A percentile compares a stretch with the other conserved stretches of the same genome.
These are phyloP conservation scores for Hirtodrosophila histrioides DNA, from an alignment of 2,888 invertebrate species.

Conservation along the genomic window DNA sequence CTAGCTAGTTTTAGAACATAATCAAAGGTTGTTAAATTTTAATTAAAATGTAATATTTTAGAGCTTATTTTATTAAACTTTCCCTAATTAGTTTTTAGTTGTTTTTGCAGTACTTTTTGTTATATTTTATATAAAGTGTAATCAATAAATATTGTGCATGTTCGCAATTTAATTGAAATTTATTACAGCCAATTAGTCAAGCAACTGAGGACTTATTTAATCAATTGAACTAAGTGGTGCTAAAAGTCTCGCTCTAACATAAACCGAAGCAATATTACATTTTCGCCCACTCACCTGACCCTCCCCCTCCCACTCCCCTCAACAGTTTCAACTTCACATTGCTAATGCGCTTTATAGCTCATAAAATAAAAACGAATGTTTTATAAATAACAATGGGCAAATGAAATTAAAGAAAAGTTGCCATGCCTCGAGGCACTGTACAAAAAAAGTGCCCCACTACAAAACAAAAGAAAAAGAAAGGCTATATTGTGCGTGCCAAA, in stretches of 20 bases:
- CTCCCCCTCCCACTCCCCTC: neutral
- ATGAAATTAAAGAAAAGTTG: constrained; percentile 62
- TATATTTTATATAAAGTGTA: neutral
- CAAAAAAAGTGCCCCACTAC: constrained; percentile 18
- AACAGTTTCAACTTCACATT: constrained; percentile 15
- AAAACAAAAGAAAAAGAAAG: constrained; percentile 7
- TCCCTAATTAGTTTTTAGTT: too few species aligned
- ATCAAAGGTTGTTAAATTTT: too few species aligned
- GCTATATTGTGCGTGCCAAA: neutral
- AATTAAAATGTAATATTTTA: too few species aligned
- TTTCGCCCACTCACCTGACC: constrained; percentile 17
- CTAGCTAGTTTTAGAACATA: too few species aligned
- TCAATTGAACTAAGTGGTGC: constrained; percentile 29
- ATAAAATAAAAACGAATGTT: constrained; percentile 72
- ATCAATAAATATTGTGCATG: neutral
- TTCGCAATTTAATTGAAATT: constrained; percentile 2
- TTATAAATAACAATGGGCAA: constrained; percentile 70
- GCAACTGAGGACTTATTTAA: constrained; percentile 23
- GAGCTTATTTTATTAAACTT: too few species aligned
- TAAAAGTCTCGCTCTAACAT: constrained; percentile 10
- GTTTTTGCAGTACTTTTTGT: too few species aligned
- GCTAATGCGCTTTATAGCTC: constrained; percentile 56
- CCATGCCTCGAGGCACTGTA: constrained; percentile 12
- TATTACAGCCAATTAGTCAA: constrained; percentile 11
- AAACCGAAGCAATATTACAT: constrained; percentile 25